Conservation (phyloP, 2,888 invertebrate species). For the Ophioninae sp. region DNA sequence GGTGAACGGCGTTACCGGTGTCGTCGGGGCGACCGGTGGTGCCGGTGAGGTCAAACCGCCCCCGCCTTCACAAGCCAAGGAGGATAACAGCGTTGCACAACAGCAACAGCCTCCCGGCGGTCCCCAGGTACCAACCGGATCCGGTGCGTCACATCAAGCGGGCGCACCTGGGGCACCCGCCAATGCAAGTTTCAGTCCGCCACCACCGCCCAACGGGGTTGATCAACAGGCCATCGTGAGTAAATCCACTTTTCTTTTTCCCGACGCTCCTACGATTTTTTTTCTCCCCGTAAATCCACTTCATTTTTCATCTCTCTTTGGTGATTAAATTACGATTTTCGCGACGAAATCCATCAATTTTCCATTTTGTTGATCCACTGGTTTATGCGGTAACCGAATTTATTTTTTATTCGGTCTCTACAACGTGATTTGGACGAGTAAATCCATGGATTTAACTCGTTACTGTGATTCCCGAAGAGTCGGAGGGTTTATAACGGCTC, state of each 20-base stretch:
- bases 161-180: constrained; percentile 78
- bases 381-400: not conserved
- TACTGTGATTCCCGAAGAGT: no score
- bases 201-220: constrained; percentile 83
- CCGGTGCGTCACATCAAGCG: constrained; percentile 75
- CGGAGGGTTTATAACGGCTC: no score
- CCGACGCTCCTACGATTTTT: not conserved
- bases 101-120: constrained; percentile 74
- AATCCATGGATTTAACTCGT: not conserved
- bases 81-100: constrained; percentile 78
- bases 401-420: not conserved
- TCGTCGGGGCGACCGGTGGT: constrained; percentile 82
- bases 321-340: not conserved
- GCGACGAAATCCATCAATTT: not conserved
- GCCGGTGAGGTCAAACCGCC: constrained; percentile 82
- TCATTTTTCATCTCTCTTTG: not conserved
- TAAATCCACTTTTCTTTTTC: constrained; percentile 31
- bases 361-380: not conserved
- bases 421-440: not conserved
- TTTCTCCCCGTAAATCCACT: not conserved
- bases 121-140: constrained; percentile 78
- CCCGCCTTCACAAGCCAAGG: constrained; percentile 75
- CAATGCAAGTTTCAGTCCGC: constrained; percentile 82
- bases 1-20: constrained; percentile 81
- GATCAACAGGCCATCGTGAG: constrained; percentile 79